phyloP scores from a whole-genome alignment of 1,140 invertebrate species.

The Drosophila malerkotliana region DNA sequence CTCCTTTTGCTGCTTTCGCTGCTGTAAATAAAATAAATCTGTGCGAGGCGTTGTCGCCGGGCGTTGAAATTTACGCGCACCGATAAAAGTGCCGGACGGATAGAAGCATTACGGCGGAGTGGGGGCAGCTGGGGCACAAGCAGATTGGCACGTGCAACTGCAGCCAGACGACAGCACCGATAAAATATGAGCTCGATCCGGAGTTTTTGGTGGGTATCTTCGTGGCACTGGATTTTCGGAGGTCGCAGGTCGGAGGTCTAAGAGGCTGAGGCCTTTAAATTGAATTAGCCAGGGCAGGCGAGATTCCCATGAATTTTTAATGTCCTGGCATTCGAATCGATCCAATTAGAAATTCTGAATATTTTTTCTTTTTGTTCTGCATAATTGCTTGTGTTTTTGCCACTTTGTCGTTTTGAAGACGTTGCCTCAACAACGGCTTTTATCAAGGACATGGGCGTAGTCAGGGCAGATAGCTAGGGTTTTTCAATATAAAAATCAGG shows the following conservation, averaged over 20 bases:
- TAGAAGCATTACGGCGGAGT: slow-evolving; percentile 14
- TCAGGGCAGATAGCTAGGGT: background rate
- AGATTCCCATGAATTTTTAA: slow-evolving; percentile 71
- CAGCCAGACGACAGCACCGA: slow-evolving; percentile 66
- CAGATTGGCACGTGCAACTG: slow-evolving; percentile 69
- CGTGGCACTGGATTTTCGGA: slow-evolving; percentile 46
- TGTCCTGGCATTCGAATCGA: slow-evolving; percentile 61
- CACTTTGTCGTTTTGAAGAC: slow-evolving; percentile 14
- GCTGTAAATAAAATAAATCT: slow-evolving; percentile 79
- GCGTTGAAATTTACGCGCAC: slow-evolving; percentile 65
- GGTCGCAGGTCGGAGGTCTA: slow-evolving; percentile 7
- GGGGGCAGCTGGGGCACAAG: background rate
- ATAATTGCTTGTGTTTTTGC: slow-evolving; percentile 50
- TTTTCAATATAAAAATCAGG: background rate
- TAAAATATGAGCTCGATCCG: slow-evolving; percentile 64
- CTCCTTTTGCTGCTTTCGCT: slow-evolving; percentile 25
- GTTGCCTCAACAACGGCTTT: slow-evolving; percentile 58
- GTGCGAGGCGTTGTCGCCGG: slow-evolving; percentile 49
- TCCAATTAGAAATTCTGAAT: slow-evolving; percentile 71
- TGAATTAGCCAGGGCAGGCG: slow-evolving; percentile 64
- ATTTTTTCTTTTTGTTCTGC: slow-evolving; percentile 36
- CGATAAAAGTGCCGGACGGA: slow-evolving; percentile 55
- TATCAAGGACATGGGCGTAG: background rate
- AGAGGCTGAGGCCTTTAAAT: slow-evolving; percentile 51
- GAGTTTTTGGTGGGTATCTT: slow-evolving; percentile 19